phyloP scores from a whole-genome alignment of 2,888 invertebrate species.

The Lymantria dispar region DNA sequence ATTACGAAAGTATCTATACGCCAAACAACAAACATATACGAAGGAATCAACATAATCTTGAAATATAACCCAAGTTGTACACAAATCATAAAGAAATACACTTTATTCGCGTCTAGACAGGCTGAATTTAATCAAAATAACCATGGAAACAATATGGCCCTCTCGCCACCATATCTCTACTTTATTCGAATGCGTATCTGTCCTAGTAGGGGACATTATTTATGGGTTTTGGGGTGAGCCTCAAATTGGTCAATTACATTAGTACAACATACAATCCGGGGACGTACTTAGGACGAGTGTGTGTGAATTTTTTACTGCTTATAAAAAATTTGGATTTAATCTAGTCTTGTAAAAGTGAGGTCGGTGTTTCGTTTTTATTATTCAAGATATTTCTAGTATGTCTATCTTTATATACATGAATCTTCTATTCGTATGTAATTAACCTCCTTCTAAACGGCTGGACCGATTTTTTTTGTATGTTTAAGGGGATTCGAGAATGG shows the following conservation, averaged over 20 bases:
- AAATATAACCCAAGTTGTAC: neutral
- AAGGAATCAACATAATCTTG: neutral
- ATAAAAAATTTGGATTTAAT: constrained; percentile 29
- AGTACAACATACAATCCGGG: constrained; percentile 21
- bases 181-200: constrained; percentile 33
- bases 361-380: neutral
- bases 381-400: no score
- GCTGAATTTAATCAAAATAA: constrained; percentile 25
- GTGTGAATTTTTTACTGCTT: constrained; percentile 34
- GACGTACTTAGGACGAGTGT: constrained; percentile 26
- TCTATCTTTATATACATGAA: no score
- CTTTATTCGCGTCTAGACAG: constrained; percentile 21
- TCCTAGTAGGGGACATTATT: constrained; percentile 37
- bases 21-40: no score
- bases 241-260: constrained; percentile 43
- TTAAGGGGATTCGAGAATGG: no score
- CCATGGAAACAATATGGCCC: neutral
- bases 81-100: constrained; percentile 5
- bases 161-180: constrained; percentile 15
- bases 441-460: no score
- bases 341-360: constrained; percentile 5
- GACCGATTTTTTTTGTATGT: no score
- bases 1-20: no score
- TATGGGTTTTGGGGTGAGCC: constrained; percentile 29
- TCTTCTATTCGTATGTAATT: no score